Base-by-base conservation (phyloP, 2,888 invertebrate species). In the Horisme vitalbata region DNA sequence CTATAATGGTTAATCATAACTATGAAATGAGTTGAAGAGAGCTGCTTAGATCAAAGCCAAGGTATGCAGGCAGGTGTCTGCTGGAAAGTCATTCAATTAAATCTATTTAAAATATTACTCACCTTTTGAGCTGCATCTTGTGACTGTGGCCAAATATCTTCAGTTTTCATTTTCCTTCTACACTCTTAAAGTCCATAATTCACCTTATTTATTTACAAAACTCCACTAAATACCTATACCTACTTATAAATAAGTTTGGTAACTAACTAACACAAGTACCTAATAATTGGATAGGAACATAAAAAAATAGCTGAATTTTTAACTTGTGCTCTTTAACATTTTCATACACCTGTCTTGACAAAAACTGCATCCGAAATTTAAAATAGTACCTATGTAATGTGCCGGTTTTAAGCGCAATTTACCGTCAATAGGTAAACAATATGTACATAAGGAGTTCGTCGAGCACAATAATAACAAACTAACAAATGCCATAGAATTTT, bases 381-480 rank as follows among this genome's bases (percentile, higher is more conserved):
- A 50, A 47, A 35, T n/a, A n/a, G n/a, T 18, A 18, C 4, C 18
- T 18, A 18, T 6, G 4, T 6, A 52, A 58, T 59, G 38, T 43
- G 55, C 49, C 41, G 45, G 53, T 35, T 41, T n/a, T 34, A 34
- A 36, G 50, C 47, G 57, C 55, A 59, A 54, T 56, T 54, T 47
- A 50, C 56, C 23, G 44, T 52, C 43, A 55, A 55, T 56, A 66
- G 53, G 65, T 70, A 75, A 75, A 76, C 71, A 75, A 67, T 57
- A 52, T 54, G 56, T 63, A 31, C 55, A 21, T 61, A 65, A n/a
- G n/a, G n/a, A n/a, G 11, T 62, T 63, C 63, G 56, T n/a, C n/a
- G n/a, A n/a, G n/a, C n/a, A n/a, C n/a, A n/a, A n/a, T 63, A 58
- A 71, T 66, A 73, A 73, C 71, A 75, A 72, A 70, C 56, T 57